phyloP scores from a whole-genome alignment of 1,140 invertebrate species.

The Tigriopus japonicus region DNA sequence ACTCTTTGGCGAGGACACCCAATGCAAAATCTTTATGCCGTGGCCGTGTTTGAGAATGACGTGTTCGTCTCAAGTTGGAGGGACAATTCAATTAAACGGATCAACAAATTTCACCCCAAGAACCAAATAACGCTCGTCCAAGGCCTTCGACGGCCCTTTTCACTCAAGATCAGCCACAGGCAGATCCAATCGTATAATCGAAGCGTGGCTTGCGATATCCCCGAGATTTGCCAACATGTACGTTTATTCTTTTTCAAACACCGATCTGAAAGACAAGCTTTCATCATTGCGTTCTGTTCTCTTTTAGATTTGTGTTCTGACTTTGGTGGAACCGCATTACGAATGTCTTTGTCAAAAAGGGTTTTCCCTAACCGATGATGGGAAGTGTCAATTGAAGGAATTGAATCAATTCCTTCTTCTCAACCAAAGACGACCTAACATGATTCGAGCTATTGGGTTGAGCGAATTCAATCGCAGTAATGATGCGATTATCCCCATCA shows the following conservation, averaged over 20 bases:
- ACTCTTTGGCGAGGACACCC: constrained; percentile 39
- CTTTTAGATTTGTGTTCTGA: constrained; percentile 14
- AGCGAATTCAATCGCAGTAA: constrained; percentile 19
- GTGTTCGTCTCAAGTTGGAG: constrained; percentile 17
- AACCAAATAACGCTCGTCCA: constrained; percentile 15
- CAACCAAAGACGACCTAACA: constrained; percentile 37
- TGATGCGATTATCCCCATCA: constrained; percentile 40
- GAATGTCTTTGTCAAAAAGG: constrained; percentile 10
- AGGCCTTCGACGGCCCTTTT: constrained; percentile 12
- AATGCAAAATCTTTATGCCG: constrained; percentile 21
- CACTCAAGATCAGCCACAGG: neutral
- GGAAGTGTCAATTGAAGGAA: constrained; percentile 8
- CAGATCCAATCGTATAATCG: neutral
- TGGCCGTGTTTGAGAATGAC: constrained; percentile 17
- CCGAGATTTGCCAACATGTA: constrained; percentile 31
- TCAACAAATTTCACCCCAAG: constrained; percentile 1
- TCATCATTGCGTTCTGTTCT: neutral
- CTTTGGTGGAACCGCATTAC: constrained; percentile 7
- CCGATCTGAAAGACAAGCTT: constrained; percentile 23
- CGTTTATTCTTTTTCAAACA: constrained; percentile 34
- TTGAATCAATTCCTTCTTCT: constrained; percentile 31
- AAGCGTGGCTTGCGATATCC: constrained; percentile 36
- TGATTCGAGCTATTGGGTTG: constrained; percentile 39
- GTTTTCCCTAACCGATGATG: neutral
- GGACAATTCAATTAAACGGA: neutral